A percentile compares a stretch with the other conserved stretches of the same genome.
phyloP scores from a whole-genome alignment of 2,113 vertebrate species.

The Rhinolophus sinicus region DNA sequence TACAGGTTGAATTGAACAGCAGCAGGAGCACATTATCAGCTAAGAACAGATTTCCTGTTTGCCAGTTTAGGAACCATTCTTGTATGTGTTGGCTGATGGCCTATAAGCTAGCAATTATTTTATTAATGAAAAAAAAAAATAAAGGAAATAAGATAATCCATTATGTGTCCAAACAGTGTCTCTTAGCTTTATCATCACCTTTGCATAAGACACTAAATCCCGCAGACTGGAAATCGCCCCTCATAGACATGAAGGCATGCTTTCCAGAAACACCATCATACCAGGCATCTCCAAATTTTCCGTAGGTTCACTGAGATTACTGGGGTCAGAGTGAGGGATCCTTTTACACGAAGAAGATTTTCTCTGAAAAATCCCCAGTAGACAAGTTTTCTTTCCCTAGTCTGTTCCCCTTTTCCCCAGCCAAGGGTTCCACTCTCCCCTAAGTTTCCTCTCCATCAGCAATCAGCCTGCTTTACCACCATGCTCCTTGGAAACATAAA shows the following conservation, averaged over 20 bases:
- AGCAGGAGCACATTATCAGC: background rate
- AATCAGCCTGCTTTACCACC: background rate
- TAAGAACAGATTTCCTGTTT: conserved; percentile 49
- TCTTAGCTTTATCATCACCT: background rate
- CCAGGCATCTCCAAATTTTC: background rate
- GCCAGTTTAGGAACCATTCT: background rate
- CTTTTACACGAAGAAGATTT: background rate
- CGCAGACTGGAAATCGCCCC: fast-evolving
- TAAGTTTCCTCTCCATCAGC: background rate
- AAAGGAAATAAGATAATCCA: conserved; percentile 13
- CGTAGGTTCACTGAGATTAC: background rate
- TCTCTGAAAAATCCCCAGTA: background rate
- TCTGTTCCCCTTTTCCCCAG: background rate
- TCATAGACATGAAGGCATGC: background rate
- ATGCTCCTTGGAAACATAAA: background rate
- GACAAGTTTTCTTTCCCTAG: background rate
- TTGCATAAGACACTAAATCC: background rate
- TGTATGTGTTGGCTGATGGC: conserved; percentile 23
- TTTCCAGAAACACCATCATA: background rate
- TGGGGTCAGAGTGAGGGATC: background rate
- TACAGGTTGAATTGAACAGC: background rate
- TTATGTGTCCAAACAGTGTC: background rate
- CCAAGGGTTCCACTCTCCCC: background rate
- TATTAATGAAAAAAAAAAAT: conserved; percentile 57
- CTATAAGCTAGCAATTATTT: conserved; percentile 13